Evolutionary conservation across 1,140 invertebrate genomes (phyloP).

Genomic region (Neodiprion virginianus): DNA sequence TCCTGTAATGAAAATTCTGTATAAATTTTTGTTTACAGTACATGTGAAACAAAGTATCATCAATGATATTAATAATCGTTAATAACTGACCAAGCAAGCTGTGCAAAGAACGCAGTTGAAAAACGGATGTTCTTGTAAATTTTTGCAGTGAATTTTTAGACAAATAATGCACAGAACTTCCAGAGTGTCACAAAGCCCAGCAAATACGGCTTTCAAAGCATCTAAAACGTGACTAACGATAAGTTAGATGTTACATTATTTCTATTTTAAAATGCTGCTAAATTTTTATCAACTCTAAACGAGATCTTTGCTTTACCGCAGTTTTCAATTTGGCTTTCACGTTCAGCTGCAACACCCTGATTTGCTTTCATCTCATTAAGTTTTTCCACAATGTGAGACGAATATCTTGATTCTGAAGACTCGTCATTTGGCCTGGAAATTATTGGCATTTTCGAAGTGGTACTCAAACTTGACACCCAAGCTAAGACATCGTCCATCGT

Average conservation of each 20-base stretch:
- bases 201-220: slow-evolving; percentile 13
- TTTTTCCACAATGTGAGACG: slow-evolving; percentile 34
- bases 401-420: slow-evolving; percentile 32
- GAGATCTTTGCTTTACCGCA: slow-evolving; percentile 29
- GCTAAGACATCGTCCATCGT: slow-evolving; percentile 37
- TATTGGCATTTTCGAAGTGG: not conserved
- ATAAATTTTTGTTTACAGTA: not conserved
- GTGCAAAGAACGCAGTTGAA: slow-evolving; percentile 45
- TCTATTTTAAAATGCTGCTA: not conserved
- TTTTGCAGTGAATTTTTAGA: slow-evolving; percentile 25
- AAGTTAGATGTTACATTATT: not conserved
- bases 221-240: slow-evolving; percentile 11
- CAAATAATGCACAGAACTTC: slow-evolving; percentile 47
- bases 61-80: slow-evolving; percentile 3
- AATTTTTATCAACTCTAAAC: not conserved
- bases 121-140: slow-evolving; percentile 44
- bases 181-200: slow-evolving; percentile 18
- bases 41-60: slow-evolving; percentile 9
- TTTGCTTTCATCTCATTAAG: slow-evolving; percentile 39
- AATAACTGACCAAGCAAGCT: slow-evolving; percentile 43
- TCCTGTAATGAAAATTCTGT: slow-evolving; percentile 33
- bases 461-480: slow-evolving; percentile 27
- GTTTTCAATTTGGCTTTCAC: slow-evolving; percentile 37
- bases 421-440: not conserved
- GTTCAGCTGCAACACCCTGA: slow-evolving; percentile 27